A percentile compares a stretch with the other conserved stretches of the same genome.
phyloP scores from a whole-genome alignment of 1,140 invertebrate genomes.

The Drosophila setifemur region DNA sequence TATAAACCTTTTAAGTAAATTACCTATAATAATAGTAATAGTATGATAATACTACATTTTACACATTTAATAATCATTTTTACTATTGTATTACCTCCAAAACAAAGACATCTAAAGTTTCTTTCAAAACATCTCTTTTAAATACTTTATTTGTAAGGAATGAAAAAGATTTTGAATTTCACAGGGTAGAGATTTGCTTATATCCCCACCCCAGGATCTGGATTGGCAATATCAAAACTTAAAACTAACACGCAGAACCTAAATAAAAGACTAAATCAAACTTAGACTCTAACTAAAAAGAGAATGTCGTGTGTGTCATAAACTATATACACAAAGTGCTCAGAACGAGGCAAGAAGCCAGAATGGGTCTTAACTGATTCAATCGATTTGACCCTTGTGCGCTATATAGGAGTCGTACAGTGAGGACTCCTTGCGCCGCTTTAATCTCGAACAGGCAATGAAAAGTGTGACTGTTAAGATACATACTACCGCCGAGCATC shows the following conservation, averaged over 20 bases:
- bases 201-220: neutral
- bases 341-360: neutral
- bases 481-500: slow-evolving; percentile 87
- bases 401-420: slow-evolving; percentile 79
- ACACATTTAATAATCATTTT: neutral
- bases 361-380: slow-evolving; percentile 23
- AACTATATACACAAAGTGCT: slow-evolving; percentile 51
- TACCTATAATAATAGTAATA: no score
- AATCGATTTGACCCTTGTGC: slow-evolving; percentile 82
- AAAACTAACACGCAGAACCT: slow-evolving; percentile 31
- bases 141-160: slow-evolving; percentile 22
- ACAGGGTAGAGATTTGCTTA: neutral
- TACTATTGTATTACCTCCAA: no score
- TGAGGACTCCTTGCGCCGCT: slow-evolving; percentile 82
- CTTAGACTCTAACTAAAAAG: slow-evolving; percentile 40
- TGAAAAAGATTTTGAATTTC: neutral
- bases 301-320: slow-evolving; percentile 53
- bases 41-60: no score
- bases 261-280: slow-evolving; percentile 37
- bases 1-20: no score
- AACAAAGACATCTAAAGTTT: neutral
- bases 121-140: neutral
- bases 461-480: slow-evolving; percentile 87
- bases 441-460: slow-evolving; percentile 88
- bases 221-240: slow-evolving; percentile 25